Conservation (phyloP, 2,113 vertebrate genomes). For the Tringa solitaria region DNA sequence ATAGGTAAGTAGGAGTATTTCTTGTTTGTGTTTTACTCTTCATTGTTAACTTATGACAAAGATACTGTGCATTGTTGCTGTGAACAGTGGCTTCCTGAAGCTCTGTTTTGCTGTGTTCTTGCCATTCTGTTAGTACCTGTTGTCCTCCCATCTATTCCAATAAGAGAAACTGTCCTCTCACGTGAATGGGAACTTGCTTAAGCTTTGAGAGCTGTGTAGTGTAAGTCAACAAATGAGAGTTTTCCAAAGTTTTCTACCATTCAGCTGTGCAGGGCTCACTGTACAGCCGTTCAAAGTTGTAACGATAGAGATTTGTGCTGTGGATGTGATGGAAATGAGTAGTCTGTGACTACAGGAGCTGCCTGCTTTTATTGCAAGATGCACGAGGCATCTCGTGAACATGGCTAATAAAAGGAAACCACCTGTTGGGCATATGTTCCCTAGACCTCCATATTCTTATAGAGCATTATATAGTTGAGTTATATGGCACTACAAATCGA, state of each 20-base stretch:
- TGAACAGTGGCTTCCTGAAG: neutral
- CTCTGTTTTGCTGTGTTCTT: neutral
- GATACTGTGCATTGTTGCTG: neutral
- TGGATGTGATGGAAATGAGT: neutral
- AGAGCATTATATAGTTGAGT: neutral
- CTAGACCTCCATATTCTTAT: neutral
- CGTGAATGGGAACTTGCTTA: neutral
- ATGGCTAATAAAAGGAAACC: neutral
- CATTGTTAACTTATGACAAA: neutral
- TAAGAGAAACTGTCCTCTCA: neutral
- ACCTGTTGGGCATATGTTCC: neutral
- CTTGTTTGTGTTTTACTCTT: neutral
- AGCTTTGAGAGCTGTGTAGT: neutral
- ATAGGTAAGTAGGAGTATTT: constrained; percentile 83
- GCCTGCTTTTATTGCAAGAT: neutral
- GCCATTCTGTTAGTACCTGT: neutral
- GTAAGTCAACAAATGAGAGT: neutral
- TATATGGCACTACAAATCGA: neutral
- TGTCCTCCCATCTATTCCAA: neutral
- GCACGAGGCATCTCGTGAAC: neutral
- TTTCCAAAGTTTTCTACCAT: neutral
- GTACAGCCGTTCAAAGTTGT: neutral
- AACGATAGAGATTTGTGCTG: neutral
- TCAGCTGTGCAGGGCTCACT: neutral
- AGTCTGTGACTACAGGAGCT: neutral